A percentile compares a stretch with the other conserved stretches of the same genome.
Conservation (phyloP, 2,113 vertebrate species). For the Monarcha castaneiventris region DNA sequence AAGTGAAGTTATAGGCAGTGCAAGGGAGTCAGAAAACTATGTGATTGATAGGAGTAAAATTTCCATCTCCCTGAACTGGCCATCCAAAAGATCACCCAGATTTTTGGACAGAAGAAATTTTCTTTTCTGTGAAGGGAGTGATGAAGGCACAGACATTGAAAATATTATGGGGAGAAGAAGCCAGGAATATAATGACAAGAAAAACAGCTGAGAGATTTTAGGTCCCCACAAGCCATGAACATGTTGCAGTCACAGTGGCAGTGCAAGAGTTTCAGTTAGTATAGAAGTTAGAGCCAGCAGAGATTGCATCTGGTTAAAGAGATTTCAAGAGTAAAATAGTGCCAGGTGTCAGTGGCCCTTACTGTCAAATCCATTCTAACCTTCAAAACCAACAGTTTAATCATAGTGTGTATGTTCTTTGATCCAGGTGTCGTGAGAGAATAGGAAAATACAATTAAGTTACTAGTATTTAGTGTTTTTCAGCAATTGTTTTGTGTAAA, state of each 20-base stretch:
- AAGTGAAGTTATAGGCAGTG: not conserved
- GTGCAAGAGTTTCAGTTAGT: not conserved
- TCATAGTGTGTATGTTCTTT: not conserved
- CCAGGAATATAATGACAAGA: not conserved
- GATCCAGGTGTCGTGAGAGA: not conserved
- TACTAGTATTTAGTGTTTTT: not conserved
- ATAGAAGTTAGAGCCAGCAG: not conserved
- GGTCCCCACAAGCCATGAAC: rapidly evolving
- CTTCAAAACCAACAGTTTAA: not conserved
- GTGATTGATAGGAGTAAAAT: not conserved
- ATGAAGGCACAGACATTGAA: not conserved
- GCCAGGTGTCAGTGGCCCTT: not conserved
- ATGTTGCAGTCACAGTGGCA: not conserved
- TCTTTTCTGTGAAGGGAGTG: not conserved
- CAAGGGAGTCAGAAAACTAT: not conserved
- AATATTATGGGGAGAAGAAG: not conserved
- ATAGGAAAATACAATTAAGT: rapidly evolving
- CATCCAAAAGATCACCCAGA: not conserved
- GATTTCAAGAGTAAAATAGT: not conserved
- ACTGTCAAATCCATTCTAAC: not conserved
- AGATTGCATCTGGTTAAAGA: not conserved
- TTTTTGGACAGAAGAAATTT: not conserved
- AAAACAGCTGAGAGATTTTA: not conserved
- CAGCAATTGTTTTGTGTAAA: not conserved
- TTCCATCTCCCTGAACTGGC: not conserved